Base-by-base conservation (phyloP, 2,888 invertebrate genomes). In the Stenolophus ochropezus region DNA sequence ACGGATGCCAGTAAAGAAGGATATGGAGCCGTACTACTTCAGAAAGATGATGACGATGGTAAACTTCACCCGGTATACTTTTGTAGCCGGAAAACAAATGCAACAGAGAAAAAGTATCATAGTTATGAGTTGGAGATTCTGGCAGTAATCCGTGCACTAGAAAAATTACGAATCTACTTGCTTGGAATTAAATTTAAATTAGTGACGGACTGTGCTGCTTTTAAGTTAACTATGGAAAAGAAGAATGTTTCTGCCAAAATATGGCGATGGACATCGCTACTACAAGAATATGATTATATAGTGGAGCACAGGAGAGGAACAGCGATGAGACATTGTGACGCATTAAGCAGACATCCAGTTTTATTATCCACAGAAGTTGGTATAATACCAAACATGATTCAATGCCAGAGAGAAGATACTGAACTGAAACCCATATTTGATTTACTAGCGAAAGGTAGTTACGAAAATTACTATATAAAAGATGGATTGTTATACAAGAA, bases 21-120 rank as follows among this genome's bases (percentile, higher is more conserved):
- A 1, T 82, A 82, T 8, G 84, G 83, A 0, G 85, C 84, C 4
- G 82, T 85, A 0, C 14, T 85, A 2, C 16, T 86, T 1, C 27
- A 27, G 27, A 27, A 27, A 5, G 3, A 3, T 27, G 4, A 27
- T 4, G 27, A 27, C 3, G 27, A 27, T 5, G 5, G 5, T 27
- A 4, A 5, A 4, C 5, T 27, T 27, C 27, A 27, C 27, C 27
- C 5, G 3, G 5, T 27, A 27, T 27, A 27, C 27, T 27, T 4
- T 5, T 4, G 3, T 3, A 27, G 27, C 27, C 3, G 5, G 27
- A 27, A 27, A 5, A 27, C 27, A 4, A 27, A 27, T 27, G 27
- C 3, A 4, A 5, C 27, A 5, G 27, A 27, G 5, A 27, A 5
- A 27, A 27, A 27, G 5, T 27, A 27, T 27, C 5, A 5, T 5